Evolutionary conservation across 2,888 invertebrate species (phyloP).

Genomic region (Epinotia bilunana): DNA sequence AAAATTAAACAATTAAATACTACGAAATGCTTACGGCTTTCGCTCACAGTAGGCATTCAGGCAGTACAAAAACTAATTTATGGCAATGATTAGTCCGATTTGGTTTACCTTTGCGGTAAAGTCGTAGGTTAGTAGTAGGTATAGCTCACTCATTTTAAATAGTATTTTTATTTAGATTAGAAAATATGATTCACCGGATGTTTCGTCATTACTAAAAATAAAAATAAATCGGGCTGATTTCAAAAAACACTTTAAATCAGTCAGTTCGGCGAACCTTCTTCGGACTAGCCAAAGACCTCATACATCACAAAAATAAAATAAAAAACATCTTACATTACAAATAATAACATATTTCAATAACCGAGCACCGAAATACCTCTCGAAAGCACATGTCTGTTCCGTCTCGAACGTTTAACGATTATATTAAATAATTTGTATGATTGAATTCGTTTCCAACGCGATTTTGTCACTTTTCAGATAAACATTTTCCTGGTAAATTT

Average conservation of each 20-base stretch:
- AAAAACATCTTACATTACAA: constrained; percentile 48
- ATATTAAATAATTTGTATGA: background rate
- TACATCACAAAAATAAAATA: constrained; percentile 58
- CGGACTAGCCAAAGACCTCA: constrained; percentile 76
- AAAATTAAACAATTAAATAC: constrained; percentile 72
- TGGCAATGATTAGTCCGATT: constrained; percentile 80
- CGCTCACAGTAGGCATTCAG: constrained; percentile 59
- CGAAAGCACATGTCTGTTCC: constrained; percentile 5
- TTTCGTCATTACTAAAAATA: background rate
- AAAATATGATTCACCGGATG: background rate
- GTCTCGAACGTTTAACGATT: background rate
- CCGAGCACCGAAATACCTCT: constrained; percentile 67
- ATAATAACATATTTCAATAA: constrained; percentile 49
- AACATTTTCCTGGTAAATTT: background rate
- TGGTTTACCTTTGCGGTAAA: constrained; percentile 18
- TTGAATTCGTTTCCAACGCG: too few relatives aligned
- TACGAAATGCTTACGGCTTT: constrained; percentile 57
- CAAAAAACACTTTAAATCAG: constrained; percentile 14
- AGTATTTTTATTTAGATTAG: background rate
- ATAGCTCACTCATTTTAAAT: background rate
- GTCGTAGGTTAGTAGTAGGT: background rate
- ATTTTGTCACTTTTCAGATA: background rate
- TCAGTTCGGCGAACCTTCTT: constrained; percentile 46
- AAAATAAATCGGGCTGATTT: constrained; percentile 24
- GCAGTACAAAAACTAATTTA: constrained; percentile 69